A percentile compares a stretch with the other conserved stretches of the same genome.
These are phyloP conservation scores for Mugil cephalus DNA, from an alignment of 2,113 vertebrate species.

Conservation along the genomic window DNA sequence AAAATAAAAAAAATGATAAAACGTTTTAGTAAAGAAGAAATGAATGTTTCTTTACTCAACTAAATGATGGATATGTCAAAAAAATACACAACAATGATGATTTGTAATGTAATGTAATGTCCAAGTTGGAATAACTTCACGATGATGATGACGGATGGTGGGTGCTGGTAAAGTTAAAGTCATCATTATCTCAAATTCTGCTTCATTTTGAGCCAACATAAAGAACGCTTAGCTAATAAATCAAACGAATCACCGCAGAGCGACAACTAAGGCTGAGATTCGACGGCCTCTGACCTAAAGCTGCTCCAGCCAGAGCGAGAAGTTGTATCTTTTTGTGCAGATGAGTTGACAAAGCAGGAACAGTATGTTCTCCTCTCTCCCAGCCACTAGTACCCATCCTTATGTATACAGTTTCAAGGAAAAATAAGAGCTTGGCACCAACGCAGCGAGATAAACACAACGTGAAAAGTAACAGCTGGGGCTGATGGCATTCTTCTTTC, in stretches of 20 bases:
- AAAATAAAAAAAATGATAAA: no score
- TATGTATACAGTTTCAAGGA: slow-evolving; percentile 44
- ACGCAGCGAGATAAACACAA: slow-evolving; percentile 54
- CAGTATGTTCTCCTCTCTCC: slow-evolving; percentile 47
- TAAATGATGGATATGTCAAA: background rate
- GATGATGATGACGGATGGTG: background rate
- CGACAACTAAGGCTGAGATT: background rate
- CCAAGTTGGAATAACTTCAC: background rate
- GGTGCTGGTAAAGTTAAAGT: slow-evolving; percentile 2
- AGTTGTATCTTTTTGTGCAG: slow-evolving; percentile 30
- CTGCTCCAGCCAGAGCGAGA: slow-evolving; percentile 19
- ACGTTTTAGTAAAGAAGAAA: no score
- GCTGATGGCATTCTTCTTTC: slow-evolving; percentile 24
- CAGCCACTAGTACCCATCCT: slow-evolving; percentile 32
- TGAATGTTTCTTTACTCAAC: no score
- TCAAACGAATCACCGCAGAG: slow-evolving; percentile 8
- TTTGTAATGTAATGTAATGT: background rate
- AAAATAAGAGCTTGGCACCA: slow-evolving; percentile 60
- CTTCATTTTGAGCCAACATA: background rate
- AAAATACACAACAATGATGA: background rate
- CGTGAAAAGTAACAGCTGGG: slow-evolving; percentile 60
- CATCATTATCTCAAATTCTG: background rate
- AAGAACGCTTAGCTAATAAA: background rate
- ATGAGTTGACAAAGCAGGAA: slow-evolving; percentile 53
- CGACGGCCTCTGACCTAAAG: slow-evolving; percentile 31